Evolutionary conservation across 2,797 vertebrate species (phyloP).

Genomic region (Urophycis tenuis): DNA sequence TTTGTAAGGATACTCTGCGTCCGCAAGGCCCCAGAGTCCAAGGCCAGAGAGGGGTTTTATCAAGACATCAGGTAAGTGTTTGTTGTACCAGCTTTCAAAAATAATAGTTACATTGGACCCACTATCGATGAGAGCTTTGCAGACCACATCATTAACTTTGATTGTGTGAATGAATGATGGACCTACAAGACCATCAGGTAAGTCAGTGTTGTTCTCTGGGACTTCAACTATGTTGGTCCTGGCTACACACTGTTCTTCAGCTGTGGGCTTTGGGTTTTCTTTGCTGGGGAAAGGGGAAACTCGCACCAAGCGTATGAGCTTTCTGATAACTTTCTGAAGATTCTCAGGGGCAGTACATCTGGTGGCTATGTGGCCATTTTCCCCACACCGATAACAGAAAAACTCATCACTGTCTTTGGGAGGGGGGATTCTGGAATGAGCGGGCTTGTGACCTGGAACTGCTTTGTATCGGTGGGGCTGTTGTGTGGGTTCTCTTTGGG

Average conservation of each 20-base stretch:
- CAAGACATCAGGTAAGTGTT: not conserved
- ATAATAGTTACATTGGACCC: too few relatives aligned
- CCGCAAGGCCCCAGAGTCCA: conserved; percentile 29
- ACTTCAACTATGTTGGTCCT: not conserved
- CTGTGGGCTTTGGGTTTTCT: not conserved
- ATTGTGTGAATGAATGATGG: not conserved
- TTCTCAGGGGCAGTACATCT: too few relatives aligned
- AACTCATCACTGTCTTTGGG: not conserved
- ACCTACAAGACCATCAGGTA: not conserved
- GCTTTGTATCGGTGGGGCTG: not conserved
- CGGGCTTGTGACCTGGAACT: conserved; percentile 2
- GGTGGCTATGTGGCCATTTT: too few relatives aligned
- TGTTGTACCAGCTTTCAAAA: not conserved
- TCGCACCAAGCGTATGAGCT: not conserved
- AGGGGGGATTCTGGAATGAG: not conserved
- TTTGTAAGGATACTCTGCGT: conserved; percentile 27
- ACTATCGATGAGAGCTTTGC: not conserved
- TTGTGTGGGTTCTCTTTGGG: too few relatives aligned
- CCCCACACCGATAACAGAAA: not conserved
- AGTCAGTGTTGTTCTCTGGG: not conserved
- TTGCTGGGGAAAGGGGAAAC: not conserved
- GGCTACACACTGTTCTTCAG: not conserved
- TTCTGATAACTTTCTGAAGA: not conserved
- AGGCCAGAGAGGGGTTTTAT: conserved; percentile 22
- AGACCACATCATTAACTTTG: not conserved